A percentile compares a stretch with the other conserved stretches of the same genome.
Conservation (phyloP, 1,140 invertebrate species). For the Drosophila mauritiana region DNA sequence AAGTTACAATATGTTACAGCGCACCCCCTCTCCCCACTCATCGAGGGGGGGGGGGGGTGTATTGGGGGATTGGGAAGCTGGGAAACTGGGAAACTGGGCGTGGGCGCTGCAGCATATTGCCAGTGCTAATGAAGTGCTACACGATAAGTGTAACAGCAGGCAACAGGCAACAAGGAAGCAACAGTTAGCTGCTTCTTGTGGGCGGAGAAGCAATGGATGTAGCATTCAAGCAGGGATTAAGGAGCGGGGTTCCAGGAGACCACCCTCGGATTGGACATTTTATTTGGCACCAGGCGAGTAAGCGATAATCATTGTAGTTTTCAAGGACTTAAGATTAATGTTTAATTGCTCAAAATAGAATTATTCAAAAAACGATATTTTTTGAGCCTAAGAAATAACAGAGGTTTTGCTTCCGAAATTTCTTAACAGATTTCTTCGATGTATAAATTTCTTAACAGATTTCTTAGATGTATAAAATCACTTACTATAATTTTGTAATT, state of each 20-base stretch:
- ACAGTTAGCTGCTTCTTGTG: conserved; percentile 56
- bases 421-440: too few species aligned
- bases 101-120: conserved; percentile 72
- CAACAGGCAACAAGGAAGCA: conserved; percentile 64
- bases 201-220: conserved; percentile 11
- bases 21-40: background rate
- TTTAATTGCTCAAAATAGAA: too few species aligned
- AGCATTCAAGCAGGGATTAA: background rate
- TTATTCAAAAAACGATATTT: background rate
- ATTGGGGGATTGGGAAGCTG: too few species aligned
- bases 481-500: too few species aligned
- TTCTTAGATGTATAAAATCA: too few species aligned
- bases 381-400: background rate
- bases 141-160: conserved; percentile 75
- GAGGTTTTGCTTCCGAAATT: too few species aligned
- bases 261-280: background rate
- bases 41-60: background rate
- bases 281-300: background rate
- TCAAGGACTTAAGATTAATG: background rate
- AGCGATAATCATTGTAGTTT: background rate
- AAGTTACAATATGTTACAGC: conserved; percentile 62
- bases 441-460: too few species aligned
- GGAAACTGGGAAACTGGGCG: conserved; percentile 9
- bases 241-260: background rate
- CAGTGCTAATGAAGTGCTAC: conserved; percentile 69